Percentiles rank a stretch among this genome's conserved stretches.
These are phyloP conservation scores for Hiodon alosoides DNA, from an alignment of 2,113 vertebrate genomes.

Conservation along the genomic window DNA sequence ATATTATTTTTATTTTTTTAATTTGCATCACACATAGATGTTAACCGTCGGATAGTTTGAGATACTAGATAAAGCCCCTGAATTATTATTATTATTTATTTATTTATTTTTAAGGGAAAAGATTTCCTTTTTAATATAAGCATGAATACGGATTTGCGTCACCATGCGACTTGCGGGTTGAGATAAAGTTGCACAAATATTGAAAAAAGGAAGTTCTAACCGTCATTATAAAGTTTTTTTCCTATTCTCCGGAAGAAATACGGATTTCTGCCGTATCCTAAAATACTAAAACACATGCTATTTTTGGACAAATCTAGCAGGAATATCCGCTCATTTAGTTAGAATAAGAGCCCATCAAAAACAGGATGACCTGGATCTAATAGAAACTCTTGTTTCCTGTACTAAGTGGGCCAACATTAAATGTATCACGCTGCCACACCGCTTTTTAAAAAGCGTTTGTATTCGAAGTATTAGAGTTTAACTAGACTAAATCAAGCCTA, in stretches of 20 bases:
- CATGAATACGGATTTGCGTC: slow-evolving; percentile 97
- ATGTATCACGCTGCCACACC: neutral
- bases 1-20: neutral
- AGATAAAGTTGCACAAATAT: slow-evolving; percentile 99
- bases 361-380: slow-evolving; percentile 84
- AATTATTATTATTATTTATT: slow-evolving; percentile 82
- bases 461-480: neutral
- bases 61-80: slow-evolving; percentile 68
- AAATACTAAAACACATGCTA: slow-evolving; percentile 94
- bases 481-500: neutral
- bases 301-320: slow-evolving; percentile 85
- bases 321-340: slow-evolving; percentile 95
- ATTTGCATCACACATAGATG: slow-evolving; percentile 21
- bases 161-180: slow-evolving; percentile 86
- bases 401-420: slow-evolving; percentile 31
- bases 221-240: slow-evolving; percentile 86
- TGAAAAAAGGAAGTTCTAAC: slow-evolving; percentile 90
- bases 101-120: slow-evolving; percentile 72
- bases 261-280: slow-evolving; percentile 95
- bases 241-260: slow-evolving; percentile 93
- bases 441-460: neutral
- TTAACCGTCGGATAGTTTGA: slow-evolving; percentile 32
- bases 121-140: slow-evolving; percentile 92
- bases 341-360: slow-evolving; percentile 81
- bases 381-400: slow-evolving; percentile 67